Base-by-base conservation (phyloP, 1,140 invertebrate genomes). In the Drosophila sp. region DNA sequence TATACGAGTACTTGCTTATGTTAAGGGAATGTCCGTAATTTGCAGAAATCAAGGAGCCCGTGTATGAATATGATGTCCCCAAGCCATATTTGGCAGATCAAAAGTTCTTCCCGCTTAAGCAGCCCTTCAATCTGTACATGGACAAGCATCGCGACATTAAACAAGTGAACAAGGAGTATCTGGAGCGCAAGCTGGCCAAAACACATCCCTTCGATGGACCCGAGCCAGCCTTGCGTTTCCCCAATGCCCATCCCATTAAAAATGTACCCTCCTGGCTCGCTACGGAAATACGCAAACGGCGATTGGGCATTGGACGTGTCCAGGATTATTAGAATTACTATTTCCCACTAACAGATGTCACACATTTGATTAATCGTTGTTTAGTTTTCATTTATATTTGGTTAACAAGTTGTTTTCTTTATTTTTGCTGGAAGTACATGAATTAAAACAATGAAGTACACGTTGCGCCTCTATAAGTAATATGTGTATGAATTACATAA, bases 121-220 rank as follows among this genome's bases (percentile, higher is more conserved):
- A 96, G 92, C 94, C 98, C 4, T 99, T 99, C 87, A 97, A 97
- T 92, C 72, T 95, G 50, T 99, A 99, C 92, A 93, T 99, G 93
- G 98, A 99, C 90, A 95, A 94, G 80, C 98, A 99, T 86, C 94
- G 97, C 76, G 97, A 99, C 93, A 94, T 95, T 0, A 98, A 98
- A 92, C 94, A 98, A 70, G 94, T 98, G 0, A 93, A 95, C 46
- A 97, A 98, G 91, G 97, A 99, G 91, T 96, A 96, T 89, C 92
- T 99, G 14, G 78, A 96, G 48, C 94, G 95, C 38, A 97, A 97
- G 91, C 90, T 99, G 59, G 96, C 96, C 84, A 94, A 94, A 48
- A 94, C 95, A 21, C 94, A 97, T 93, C 97, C 98, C 0, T 98
- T 99, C 82, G 93, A 96, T 67, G 94, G 93, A 5, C 94, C 95